Percentiles rank a stretch among this genome's conserved stretches.
These are phyloP conservation scores for Dendroctonus ponderosae DNA, from an alignment of 1,140 invertebrate species.

Conservation along the genomic window DNA sequence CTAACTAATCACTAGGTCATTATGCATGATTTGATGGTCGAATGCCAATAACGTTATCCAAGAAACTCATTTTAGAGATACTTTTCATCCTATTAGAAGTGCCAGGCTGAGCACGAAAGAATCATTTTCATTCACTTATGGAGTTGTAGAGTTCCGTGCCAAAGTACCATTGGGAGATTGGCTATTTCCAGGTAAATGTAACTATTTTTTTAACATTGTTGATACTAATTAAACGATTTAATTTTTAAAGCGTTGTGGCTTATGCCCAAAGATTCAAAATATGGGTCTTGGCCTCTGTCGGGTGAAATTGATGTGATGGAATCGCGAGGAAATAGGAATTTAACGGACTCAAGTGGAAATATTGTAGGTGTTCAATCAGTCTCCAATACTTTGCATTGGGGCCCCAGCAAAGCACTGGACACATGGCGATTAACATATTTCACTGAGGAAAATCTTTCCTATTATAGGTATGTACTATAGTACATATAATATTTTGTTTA, in stretches of 20 bases:
- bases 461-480: slow-evolving; percentile 43
- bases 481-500: too few relatives aligned
- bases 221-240: background rate
- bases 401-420: slow-evolving; percentile 59
- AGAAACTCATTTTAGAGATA: background rate
- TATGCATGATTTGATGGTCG: background rate
- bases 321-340: slow-evolving; percentile 58
- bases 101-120: slow-evolving; percentile 63
- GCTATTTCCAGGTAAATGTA: slow-evolving; percentile 59
- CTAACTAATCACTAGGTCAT: too few relatives aligned
- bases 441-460: slow-evolving; percentile 50
- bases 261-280: slow-evolving; percentile 57
- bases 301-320: slow-evolving; percentile 60
- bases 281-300: slow-evolving; percentile 59
- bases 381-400: slow-evolving; percentile 63
- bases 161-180: slow-evolving; percentile 72
- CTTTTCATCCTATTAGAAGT: slow-evolving; percentile 62
- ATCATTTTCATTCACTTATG: slow-evolving; percentile 66
- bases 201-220: background rate
- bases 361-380: slow-evolving; percentile 61
- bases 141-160: slow-evolving; percentile 64
- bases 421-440: slow-evolving; percentile 55
- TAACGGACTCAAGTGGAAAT: slow-evolving; percentile 50
- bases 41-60: background rate
- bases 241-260: slow-evolving; percentile 56